Evolutionary conservation across 2,113 vertebrate species (phyloP), one percentile per base, ranked within the genome.

Genomic region (Rynchops niger): DNA sequence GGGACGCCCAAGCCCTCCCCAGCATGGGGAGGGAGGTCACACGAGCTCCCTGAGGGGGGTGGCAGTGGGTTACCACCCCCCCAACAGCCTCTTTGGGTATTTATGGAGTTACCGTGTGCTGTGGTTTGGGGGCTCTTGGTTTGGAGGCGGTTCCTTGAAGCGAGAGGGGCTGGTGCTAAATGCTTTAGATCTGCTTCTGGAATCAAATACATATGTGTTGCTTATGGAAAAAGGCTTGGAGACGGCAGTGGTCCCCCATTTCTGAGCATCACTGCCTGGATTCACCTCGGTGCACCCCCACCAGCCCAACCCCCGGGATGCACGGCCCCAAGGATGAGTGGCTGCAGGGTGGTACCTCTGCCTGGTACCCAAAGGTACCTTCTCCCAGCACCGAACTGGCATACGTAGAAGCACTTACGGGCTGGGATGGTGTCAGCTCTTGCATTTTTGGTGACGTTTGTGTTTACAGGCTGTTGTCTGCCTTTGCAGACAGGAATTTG

Each of bases 331-430:
- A 34, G 53, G 32, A 11, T 5, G 16, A n/a, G 74, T 7, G 34
- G 15, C 72, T 76, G 56, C 21, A 40, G 63, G 38, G 52, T n/a
- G 49, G 10, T 5, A 4, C 12, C 65, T 49, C 71, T 38, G 23
- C 16, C 53, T 40, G 58, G 32, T 22, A 67, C 43, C 14, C 63
- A 22, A 3, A 11, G 4, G 2, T 2, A 1, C 45, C 34, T n/a
- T 29, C 36, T 70, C 34, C 38, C 74, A 7, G 36, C 30, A 19
- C 23, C 8, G 2, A 32, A 11, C 4, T 59, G 56, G 30, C 81
- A 0, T 3, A 6, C 1, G 9, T 34, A 32, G 20, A 2, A 11
- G 18, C 9, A 5, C 15, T 36, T 47, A 2, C 0, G 9, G 40
- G 47, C n/a, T 34, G 27, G 40, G 17, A 2, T 40, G 15, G 11